Evolutionary conservation across 2,113 vertebrate genomes (phyloP), one percentile per base, ranked within the genome.

Genomic region (Spermophilus dauricus): DNA sequence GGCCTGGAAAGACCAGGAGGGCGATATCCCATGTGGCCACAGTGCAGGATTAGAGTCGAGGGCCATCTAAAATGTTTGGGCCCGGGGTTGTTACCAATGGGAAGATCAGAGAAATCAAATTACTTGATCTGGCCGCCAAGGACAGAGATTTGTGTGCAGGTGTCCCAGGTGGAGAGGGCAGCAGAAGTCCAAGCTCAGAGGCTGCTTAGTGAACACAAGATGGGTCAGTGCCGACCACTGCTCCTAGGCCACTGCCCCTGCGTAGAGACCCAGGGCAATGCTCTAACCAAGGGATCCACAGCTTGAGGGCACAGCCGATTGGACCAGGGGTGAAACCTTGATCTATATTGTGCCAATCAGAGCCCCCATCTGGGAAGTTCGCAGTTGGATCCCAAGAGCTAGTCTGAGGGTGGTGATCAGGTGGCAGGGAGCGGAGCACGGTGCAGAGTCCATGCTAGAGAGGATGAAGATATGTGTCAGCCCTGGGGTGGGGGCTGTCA

Each of bases 171-270:
- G 0, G 86, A 80, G 8, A 82, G 32, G 65, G 37, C 13, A 51
- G 22, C 1, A 1, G 37, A 65, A 48, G 9, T 22, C 12, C 51
- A 81, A 61, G 28, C 39, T 34, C 48, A 56, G 69, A 56, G 75
- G 30, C 32, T 45, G 28, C 65, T 12, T 34, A 42, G 58, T 37
- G 42, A 63, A 3, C 6, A 63, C 39, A 24, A 85, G 42, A 34
- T 28, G 39, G 37, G 8, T 4, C 4, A 30, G 3, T 0, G 42
- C 30, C 63, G n/a, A 16, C 39, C 16, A 18, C 1, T 6, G 67
- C 18, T 76, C 69, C 86, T 13, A 39, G 53, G 53, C 39, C 4
- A 2, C 30, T 17, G 75, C 67, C 28, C 13, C 13, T 61, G 32
- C 42, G 42, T 51, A 30, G 39, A 75, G 75, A 86, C 45, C 7